These are phyloP conservation scores for Cotesia vestalis DNA, from an alignment of 1,140 invertebrate species.

Conservation along the genomic window DNA sequence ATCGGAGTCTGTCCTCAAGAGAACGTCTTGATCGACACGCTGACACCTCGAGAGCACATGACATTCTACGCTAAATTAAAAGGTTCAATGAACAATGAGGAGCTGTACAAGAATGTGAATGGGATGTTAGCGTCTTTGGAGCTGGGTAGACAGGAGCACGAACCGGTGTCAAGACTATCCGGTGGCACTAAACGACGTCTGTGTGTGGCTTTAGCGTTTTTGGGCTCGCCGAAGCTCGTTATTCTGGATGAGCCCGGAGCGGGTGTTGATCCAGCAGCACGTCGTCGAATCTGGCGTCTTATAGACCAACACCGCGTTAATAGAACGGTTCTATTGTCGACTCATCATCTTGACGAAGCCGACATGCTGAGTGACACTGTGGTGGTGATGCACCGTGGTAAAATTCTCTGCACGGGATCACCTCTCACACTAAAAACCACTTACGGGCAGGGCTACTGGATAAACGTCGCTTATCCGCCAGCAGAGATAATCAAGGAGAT, in stretches of 20 bases:
- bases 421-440: slow-evolving; percentile 78
- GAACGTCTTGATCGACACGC: slow-evolving; percentile 82
- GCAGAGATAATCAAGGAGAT: slow-evolving; percentile 30
- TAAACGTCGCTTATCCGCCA: slow-evolving; percentile 66
- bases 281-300: slow-evolving; percentile 80
- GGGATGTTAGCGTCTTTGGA: slow-evolving; percentile 68
- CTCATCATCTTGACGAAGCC: slow-evolving; percentile 76
- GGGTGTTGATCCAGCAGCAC: slow-evolving; percentile 81
- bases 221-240: slow-evolving; percentile 82
- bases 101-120: slow-evolving; percentile 61
- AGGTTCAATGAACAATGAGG: slow-evolving; percentile 63
- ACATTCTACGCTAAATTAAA: slow-evolving; percentile 80
- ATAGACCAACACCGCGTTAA: slow-evolving; percentile 73
- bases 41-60: slow-evolving; percentile 85
- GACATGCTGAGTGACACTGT: slow-evolving; percentile 74
- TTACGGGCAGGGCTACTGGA: slow-evolving; percentile 81
- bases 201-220: slow-evolving; percentile 76
- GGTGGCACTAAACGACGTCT: slow-evolving; percentile 72
- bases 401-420: slow-evolving; percentile 68
- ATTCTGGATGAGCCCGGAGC: slow-evolving; percentile 87
- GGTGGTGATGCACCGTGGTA: slow-evolving; percentile 74
- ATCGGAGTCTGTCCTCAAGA: slow-evolving; percentile 85
- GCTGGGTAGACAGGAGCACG: slow-evolving; percentile 66
- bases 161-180: slow-evolving; percentile 69
- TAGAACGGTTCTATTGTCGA: slow-evolving; percentile 76